These are phyloP conservation scores for Trisateles emortualis DNA, from an alignment of 2,888 invertebrate species.

Conservation along the genomic window DNA sequence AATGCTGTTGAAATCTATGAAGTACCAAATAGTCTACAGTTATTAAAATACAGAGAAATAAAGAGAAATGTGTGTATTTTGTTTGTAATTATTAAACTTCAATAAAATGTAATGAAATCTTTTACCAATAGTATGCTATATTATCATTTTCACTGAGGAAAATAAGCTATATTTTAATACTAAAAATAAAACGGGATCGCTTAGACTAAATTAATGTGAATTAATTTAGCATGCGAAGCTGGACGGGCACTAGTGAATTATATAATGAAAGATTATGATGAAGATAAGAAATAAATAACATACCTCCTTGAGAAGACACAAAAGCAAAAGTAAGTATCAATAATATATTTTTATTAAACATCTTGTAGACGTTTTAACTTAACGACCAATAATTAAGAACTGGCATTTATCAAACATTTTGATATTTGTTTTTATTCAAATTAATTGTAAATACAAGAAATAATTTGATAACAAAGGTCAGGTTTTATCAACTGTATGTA, in stretches of 20 bases:
- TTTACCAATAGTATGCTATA: too few relatives aligned
- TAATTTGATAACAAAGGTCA: slow-evolving; percentile 16
- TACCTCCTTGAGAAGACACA: slow-evolving; percentile 6
- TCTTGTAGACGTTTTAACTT: slow-evolving; percentile 5
- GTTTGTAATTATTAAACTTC: too few relatives aligned
- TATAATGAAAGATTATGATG: not conserved
- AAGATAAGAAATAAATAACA: not conserved
- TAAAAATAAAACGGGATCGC: too few relatives aligned
- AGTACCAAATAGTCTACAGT: too few relatives aligned
- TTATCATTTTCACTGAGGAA: too few relatives aligned
- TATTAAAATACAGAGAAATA: too few relatives aligned
- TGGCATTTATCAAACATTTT: slow-evolving; percentile 4
- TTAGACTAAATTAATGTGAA: too few relatives aligned
- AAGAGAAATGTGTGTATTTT: too few relatives aligned
- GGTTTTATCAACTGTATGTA: slow-evolving; percentile 5
- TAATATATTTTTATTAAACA: slow-evolving; percentile 8
- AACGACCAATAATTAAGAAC: slow-evolving; percentile 6
- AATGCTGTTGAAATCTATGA: too few relatives aligned
- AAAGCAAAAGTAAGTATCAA: slow-evolving; percentile 7
- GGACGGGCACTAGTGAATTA: not conserved
- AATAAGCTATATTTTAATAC: too few relatives aligned
- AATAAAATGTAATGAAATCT: too few relatives aligned
- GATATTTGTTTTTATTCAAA: slow-evolving; percentile 1
- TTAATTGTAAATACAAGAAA: slow-evolving; percentile 5
- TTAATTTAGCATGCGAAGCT: too few relatives aligned